A percentile compares a stretch with the other conserved stretches of the same genome.
These are phyloP conservation scores for Etheostoma perlongum DNA, from an alignment of 2,797 vertebrate species.

Conservation along the genomic window DNA sequence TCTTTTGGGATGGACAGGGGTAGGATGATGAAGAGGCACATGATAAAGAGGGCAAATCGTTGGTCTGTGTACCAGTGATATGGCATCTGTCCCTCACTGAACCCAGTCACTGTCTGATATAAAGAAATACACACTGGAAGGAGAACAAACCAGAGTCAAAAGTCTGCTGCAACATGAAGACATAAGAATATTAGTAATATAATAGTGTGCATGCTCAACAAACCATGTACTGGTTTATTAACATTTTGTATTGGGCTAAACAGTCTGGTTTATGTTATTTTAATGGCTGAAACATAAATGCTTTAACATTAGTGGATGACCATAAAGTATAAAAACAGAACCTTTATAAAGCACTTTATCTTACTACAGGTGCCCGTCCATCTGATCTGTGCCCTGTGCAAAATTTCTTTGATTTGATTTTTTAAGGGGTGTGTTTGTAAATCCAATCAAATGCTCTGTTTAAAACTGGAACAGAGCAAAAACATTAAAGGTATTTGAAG, in stretches of 20 bases:
- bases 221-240: conserved; percentile 14
- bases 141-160: neutral
- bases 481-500: conserved; percentile 51
- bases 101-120: conserved; percentile 78
- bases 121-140: conserved; percentile 80
- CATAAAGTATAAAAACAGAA: conserved; percentile 9
- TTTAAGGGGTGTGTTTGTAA: conserved; percentile 33
- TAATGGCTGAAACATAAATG: conserved; percentile 4
- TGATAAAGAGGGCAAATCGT: conserved; percentile 82
- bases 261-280: conserved; percentile 7
- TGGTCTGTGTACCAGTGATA: conserved; percentile 88
- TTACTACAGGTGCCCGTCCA: conserved; percentile 1
- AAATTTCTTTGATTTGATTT: conserved; percentile 18
- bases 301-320: conserved; percentile 7
- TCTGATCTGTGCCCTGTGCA: conserved; percentile 12
- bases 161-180: neutral
- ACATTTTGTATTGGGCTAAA: conserved; percentile 15
- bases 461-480: conserved; percentile 47
- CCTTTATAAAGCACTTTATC: neutral
- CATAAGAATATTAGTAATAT: neutral
- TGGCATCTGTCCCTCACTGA: conserved; percentile 41
- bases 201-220: neutral
- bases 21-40: conserved; percentile 86
- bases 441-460: conserved; percentile 61
- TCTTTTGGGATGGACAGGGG: conserved; percentile 88